These are phyloP conservation scores for Caenorhabditis macrosperma DNA, from an alignment of 2,888 invertebrate genomes.

Conservation along the genomic window DNA sequence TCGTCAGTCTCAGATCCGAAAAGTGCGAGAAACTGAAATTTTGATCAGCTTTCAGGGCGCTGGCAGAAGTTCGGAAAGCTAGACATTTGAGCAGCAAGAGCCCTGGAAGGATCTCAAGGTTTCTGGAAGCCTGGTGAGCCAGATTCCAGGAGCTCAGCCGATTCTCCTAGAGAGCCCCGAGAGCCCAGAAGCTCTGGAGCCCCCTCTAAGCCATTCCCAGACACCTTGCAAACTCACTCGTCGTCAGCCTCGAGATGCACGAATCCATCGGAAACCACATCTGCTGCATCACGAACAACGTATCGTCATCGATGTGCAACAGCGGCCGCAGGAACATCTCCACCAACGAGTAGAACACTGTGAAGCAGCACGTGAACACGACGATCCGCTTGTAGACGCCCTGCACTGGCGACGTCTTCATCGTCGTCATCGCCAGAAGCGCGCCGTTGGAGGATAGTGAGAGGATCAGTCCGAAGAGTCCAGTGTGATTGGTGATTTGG, in stretches of 20 bases:
- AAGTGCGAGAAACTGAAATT: too few relatives aligned
- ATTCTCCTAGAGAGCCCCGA: too few relatives aligned
- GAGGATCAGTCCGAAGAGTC: constrained; percentile 10
- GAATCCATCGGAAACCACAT: constrained; percentile 24
- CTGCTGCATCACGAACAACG: constrained; percentile 33
- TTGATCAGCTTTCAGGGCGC: too few relatives aligned
- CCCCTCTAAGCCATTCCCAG: too few relatives aligned
- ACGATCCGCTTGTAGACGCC: constrained; percentile 33
- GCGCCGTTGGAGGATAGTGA: constrained; percentile 11
- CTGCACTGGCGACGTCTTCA: neutral
- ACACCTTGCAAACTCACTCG: too few relatives aligned
- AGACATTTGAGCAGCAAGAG: too few relatives aligned
- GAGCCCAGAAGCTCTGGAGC: too few relatives aligned
- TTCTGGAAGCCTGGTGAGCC: too few relatives aligned
- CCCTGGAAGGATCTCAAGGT: too few relatives aligned
- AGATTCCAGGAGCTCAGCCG: too few relatives aligned
- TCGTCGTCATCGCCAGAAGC: neutral
- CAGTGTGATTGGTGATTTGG: constrained; percentile 14
- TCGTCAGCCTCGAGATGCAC: constrained; percentile 1
- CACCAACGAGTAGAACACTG: constrained; percentile 25
- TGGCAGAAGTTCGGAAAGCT: too few relatives aligned
- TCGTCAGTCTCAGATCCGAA: too few relatives aligned
- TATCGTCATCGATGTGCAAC: constrained; percentile 41
- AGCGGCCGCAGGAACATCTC: constrained; percentile 29
- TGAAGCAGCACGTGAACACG: constrained; percentile 24